Conservation (phyloP, 2,797 vertebrate species). For the Balearica regulorum region DNA sequence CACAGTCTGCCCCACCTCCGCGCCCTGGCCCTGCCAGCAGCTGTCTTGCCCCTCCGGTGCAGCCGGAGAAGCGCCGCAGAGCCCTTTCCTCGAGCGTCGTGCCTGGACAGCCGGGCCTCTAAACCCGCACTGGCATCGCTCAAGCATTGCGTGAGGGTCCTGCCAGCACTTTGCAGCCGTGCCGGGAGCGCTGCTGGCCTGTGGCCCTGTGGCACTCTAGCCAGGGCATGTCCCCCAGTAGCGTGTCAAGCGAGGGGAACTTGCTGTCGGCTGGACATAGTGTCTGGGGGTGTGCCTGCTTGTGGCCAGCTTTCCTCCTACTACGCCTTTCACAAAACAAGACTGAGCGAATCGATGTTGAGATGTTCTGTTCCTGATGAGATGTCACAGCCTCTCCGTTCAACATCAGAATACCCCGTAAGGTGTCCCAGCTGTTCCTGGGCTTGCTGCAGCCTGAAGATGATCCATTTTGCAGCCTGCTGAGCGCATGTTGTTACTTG, state of each 20-base stretch:
- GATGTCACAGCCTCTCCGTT: neutral
- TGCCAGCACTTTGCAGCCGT: neutral
- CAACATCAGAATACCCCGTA: neutral
- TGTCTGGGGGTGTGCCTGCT: accelerated
- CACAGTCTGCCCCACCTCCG: neutral
- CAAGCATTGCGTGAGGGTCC: accelerated
- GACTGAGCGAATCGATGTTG: accelerated
- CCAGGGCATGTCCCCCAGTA: accelerated
- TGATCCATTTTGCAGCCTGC: neutral
- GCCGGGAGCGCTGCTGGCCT: neutral
- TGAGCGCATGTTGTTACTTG: neutral
- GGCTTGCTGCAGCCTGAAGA: neutral
- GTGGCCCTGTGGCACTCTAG: neutral
- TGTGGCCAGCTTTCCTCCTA: accelerated
- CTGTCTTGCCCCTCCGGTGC: too few species aligned
- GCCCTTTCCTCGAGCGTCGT: neutral
- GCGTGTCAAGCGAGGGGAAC: neutral
- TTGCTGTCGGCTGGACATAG: neutral
- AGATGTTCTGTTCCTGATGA: neutral
- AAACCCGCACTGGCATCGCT: too few species aligned
- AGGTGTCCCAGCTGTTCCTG: neutral
- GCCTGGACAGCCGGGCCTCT: neutral
- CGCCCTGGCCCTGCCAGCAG: neutral
- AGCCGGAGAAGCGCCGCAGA: neutral
- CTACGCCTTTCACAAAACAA: neutral